A percentile compares a stretch with the other conserved stretches of the same genome.
Conservation (phyloP, 2,797 vertebrate genomes). For the Crenuchus spilurus region DNA sequence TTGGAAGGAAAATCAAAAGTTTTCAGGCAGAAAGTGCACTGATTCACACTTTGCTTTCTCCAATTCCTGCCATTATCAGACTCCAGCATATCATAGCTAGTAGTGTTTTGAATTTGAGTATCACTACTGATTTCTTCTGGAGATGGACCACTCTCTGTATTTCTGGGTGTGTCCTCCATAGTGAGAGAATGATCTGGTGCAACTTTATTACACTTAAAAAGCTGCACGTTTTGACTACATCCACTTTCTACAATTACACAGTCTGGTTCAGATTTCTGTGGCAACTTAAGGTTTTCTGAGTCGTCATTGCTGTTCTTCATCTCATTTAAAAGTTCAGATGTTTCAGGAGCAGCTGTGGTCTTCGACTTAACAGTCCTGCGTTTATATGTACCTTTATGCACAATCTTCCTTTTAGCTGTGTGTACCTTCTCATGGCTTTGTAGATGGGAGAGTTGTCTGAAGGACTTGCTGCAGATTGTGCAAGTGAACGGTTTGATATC, state of each 20-base stretch:
- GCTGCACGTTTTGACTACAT: neutral
- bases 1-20: constrained; percentile 77
- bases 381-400: neutral
- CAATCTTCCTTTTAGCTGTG: constrained; percentile 13
- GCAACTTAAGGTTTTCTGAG: neutral
- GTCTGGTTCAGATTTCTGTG: neutral
- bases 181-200: too few relatives aligned
- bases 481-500: constrained; percentile 79
- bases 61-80: constrained; percentile 49
- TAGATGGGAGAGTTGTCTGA: constrained; percentile 76
- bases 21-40: constrained; percentile 77
- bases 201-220: neutral
- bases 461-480: constrained; percentile 77
- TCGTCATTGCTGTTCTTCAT: neutral
- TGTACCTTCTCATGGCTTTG: constrained; percentile 68
- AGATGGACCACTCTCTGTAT: too few relatives aligned
- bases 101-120: neutral
- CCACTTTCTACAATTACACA: neutral
- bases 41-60: constrained; percentile 64
- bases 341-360: neutral
- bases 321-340: neutral
- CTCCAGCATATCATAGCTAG: constrained; percentile 28
- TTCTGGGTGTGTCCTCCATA: too few relatives aligned
- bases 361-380: neutral
- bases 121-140: neutral